Evolutionary conservation across 2,113 vertebrate genomes (phyloP).

Genomic region (Equus przewalskii): DNA sequence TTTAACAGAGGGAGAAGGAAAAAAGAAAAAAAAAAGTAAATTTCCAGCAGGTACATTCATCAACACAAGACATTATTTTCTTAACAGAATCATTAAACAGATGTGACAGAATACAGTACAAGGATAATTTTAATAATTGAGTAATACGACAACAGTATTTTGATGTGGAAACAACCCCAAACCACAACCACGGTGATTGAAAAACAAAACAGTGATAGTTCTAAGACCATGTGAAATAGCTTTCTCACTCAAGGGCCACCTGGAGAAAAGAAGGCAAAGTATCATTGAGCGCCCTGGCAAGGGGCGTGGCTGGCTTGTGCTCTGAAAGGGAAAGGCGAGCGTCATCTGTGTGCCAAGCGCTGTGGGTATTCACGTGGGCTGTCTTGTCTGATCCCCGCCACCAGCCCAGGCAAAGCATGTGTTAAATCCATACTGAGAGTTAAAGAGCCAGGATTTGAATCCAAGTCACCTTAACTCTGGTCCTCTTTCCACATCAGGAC

Average conservation of each 20-base stretch:
- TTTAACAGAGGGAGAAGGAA: not conserved
- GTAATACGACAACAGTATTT: not conserved
- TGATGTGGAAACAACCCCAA: slow-evolving; percentile 19
- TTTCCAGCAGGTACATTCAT: not conserved
- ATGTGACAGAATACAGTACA: not conserved
- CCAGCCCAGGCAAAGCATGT: not conserved
- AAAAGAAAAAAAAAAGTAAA: not conserved
- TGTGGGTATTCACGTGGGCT: accelerated
- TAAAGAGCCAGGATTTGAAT: not conserved
- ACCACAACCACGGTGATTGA: not conserved
- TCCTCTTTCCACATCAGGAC: not conserved
- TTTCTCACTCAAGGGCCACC: not conserved
- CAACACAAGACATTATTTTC: not conserved
- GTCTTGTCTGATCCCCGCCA: not conserved
- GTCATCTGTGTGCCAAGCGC: no score
- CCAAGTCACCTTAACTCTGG: not conserved
- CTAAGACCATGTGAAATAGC: not conserved
- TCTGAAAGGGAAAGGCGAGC: not conserved
- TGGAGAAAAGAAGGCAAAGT: not conserved
- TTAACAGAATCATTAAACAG: slow-evolving; percentile 19
- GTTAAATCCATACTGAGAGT: accelerated
- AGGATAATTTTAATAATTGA: slow-evolving; percentile 54
- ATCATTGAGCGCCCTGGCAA: not conserved
- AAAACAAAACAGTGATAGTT: no score
- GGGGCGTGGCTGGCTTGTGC: no score